Percentiles rank a stretch among this genome's conserved stretches.
phyloP scores from a whole-genome alignment of 2,113 vertebrate genomes.

The Craseonycteris thonglongyai region DNA sequence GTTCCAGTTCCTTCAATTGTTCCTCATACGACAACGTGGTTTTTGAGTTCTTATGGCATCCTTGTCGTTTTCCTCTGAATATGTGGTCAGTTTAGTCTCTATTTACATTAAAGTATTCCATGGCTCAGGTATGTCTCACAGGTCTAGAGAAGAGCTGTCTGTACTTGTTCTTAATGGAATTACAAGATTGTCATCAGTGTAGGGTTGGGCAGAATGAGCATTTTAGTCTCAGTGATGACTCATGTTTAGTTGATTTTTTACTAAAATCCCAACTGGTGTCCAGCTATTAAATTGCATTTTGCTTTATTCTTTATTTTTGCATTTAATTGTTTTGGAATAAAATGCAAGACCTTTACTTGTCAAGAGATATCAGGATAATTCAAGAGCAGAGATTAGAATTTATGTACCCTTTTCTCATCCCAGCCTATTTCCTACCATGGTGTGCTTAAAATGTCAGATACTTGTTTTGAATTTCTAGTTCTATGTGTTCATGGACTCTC shows the following conservation, averaged over 20 bases:
- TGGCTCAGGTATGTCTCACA: neutral
- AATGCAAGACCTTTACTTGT: neutral
- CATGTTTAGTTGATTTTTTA: neutral
- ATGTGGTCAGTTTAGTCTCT: neutral
- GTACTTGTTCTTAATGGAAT: neutral
- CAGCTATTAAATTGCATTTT: neutral
- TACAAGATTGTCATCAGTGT: neutral
- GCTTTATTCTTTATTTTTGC: conserved; percentile 21
- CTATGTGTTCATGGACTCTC: neutral
- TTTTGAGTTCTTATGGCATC: conserved; percentile 21
- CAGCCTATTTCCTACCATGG: neutral
- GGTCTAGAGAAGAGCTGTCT: neutral
- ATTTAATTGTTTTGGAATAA: neutral
- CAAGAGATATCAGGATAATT: neutral
- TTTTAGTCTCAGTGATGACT: neutral
- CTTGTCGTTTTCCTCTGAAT: conserved; percentile 29
- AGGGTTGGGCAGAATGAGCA: neutral
- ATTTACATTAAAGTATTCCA: neutral
- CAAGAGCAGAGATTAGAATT: neutral
- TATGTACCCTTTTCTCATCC: neutral
- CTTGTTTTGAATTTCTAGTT: neutral
- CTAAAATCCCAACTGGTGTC: neutral
- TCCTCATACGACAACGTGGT: neutral
- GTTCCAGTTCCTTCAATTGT: conserved; percentile 65
- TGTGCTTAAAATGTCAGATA: neutral